Conservation (phyloP, 2,797 vertebrate genomes). For the Leptatherina wallacei region DNA sequence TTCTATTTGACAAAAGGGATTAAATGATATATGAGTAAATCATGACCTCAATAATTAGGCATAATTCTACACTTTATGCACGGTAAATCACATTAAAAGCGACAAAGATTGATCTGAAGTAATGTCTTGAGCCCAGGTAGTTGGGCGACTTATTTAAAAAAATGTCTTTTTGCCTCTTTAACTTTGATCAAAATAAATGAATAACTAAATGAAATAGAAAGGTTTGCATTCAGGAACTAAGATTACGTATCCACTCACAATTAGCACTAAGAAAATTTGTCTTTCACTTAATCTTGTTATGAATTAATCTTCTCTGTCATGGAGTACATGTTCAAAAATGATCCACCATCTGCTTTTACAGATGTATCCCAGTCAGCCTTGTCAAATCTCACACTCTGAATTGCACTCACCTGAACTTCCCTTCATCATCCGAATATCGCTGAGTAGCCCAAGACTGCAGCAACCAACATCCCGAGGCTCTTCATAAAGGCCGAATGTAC, state of each 20-base stretch:
- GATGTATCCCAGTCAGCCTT: constrained; percentile 11
- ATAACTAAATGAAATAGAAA: not conserved
- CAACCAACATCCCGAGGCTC: constrained; percentile 53
- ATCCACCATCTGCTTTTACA: not conserved
- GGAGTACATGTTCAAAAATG: constrained; percentile 2
- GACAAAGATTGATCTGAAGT: not conserved
- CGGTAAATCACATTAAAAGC: not conserved
- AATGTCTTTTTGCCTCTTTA: not conserved
- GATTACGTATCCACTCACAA: not conserved
- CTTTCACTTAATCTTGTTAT: not conserved
- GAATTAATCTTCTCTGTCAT: not conserved
- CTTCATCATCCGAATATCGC: constrained; percentile 47
- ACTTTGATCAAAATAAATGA: not conserved
- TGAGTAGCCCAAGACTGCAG: constrained; percentile 50
- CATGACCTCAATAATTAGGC: not conserved
- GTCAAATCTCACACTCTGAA: constrained; percentile 29
- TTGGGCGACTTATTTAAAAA: not conserved
- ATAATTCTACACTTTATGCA: not conserved
- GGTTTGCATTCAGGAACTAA: not conserved
- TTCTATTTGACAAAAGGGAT: not conserved
- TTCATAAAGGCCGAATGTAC: constrained; percentile 63
- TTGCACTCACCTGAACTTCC: constrained; percentile 56
- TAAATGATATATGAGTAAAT: not conserved
- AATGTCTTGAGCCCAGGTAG: not conserved
- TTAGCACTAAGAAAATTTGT: not conserved